Evolutionary conservation across 2,113 vertebrate species (phyloP).

Genomic region (Lichenostomus cassidix): DNA sequence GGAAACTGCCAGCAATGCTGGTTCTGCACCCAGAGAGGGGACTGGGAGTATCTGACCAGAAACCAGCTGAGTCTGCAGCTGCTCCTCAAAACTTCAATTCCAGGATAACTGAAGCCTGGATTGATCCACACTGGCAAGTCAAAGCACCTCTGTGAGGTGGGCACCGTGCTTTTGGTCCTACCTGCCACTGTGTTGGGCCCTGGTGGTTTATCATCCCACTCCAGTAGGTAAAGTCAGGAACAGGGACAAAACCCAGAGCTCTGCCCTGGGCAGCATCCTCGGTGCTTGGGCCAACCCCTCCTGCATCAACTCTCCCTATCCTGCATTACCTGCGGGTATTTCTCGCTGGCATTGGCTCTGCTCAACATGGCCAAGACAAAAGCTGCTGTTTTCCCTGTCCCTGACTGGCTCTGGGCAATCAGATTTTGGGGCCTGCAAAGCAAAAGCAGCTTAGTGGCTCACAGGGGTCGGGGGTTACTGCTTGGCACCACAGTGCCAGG

Average conservation of each 20-base stretch:
- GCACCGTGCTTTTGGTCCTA: rapidly evolving
- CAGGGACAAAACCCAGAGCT: not conserved
- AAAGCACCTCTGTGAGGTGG: not conserved
- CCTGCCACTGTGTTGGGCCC: not conserved
- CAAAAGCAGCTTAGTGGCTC: not conserved
- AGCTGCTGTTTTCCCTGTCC: conserved; percentile 82
- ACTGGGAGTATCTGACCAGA: not conserved
- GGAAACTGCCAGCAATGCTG: not conserved
- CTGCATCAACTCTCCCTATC: not conserved
- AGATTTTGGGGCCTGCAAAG: conserved; percentile 78
- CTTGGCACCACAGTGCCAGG: not conserved
- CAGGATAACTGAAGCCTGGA: not conserved
- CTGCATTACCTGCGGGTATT: conserved; percentile 73
- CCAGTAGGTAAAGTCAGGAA: not conserved
- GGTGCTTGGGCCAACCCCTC: not conserved
- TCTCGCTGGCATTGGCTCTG: conserved; percentile 67
- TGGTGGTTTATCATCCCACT: not conserved
- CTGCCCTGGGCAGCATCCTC: not conserved
- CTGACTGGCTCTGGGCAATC: conserved; percentile 83
- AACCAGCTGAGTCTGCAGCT: not conserved
- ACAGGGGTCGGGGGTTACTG: rapidly evolving
- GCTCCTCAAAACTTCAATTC: not conserved
- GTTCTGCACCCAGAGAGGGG: too few species aligned
- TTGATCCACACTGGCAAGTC: not conserved
- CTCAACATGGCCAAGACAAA: conserved; percentile 82